phyloP scores from a whole-genome alignment of 1,140 invertebrate genomes.

The Schlechtendalia chinensis region DNA sequence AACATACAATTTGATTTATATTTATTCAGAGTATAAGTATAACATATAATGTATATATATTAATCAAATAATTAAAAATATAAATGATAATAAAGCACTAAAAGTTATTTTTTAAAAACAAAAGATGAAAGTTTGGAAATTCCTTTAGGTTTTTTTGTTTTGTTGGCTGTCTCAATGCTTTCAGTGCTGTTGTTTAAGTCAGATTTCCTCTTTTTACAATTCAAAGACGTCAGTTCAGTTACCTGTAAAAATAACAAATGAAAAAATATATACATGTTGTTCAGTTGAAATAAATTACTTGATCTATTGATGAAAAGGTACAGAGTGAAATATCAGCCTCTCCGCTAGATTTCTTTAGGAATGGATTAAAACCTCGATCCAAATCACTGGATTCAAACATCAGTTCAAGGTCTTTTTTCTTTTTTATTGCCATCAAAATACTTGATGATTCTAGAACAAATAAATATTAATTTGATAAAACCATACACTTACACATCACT shows the following conservation, averaged over 20 bases:
- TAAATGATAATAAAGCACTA: too few species aligned
- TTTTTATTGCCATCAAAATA: conserved; percentile 12
- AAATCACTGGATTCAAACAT: conserved; percentile 28
- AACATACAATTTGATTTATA: neutral
- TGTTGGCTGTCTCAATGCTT: neutral
- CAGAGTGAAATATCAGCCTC: neutral
- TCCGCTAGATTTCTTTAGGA: neutral
- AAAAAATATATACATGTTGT: too few species aligned
- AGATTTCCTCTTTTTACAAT: conserved; percentile 41
- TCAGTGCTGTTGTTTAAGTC: conserved; percentile 8
- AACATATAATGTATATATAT: neutral
- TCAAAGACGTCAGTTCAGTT: neutral
- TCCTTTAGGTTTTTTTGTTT: conserved; percentile 46
- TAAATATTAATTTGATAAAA: too few species aligned
- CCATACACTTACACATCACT: neutral
- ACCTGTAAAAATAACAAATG: neutral
- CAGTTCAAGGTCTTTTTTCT: conserved; percentile 31
- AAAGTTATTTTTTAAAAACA: conserved; percentile 47
- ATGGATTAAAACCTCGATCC: conserved; percentile 31
- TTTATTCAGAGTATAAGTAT: neutral
- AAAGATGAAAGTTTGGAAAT: conserved; percentile 42
- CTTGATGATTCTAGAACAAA: conserved; percentile 23
- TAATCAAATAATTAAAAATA: neutral
- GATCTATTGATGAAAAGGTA: neutral
- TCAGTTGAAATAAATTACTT: conserved; percentile 5